These are phyloP conservation scores for Leucophora obtusa DNA, from an alignment of 2,888 invertebrate genomes.

Conservation along the genomic window DNA sequence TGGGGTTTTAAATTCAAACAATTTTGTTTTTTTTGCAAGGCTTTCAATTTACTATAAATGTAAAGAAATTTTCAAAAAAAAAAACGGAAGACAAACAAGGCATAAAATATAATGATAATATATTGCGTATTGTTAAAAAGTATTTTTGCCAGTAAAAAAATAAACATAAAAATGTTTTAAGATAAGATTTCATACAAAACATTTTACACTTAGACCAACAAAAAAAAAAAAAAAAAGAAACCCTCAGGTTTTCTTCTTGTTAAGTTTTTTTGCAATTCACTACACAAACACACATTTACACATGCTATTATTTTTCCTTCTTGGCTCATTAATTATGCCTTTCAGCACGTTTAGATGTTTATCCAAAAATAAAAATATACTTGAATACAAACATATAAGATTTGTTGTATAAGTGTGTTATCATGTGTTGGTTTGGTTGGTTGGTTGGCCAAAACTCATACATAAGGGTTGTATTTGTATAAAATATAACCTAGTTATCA, in stretches of 20 bases:
- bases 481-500: conserved; percentile 58
- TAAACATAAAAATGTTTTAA: conserved; percentile 27
- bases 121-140: conserved; percentile 58
- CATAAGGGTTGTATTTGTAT: conserved; percentile 52
- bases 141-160: conserved; percentile 41
- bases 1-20: conserved; percentile 40
- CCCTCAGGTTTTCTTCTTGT: conserved; percentile 49
- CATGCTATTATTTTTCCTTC: conserved; percentile 59
- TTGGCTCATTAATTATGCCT: conserved; percentile 65
- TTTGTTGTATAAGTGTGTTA: conserved; percentile 8
- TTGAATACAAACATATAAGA: neutral
- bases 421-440: conserved; percentile 2
- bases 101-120: conserved; percentile 58
- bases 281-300: conserved; percentile 30
- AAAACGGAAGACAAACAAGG: conserved; percentile 50
- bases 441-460: conserved; percentile 24
- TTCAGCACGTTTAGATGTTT: conserved; percentile 63
- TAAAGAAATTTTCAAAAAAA: conserved; percentile 33
- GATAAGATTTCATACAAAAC: conserved; percentile 57
- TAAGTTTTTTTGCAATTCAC: conserved; percentile 25
- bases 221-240: conserved; percentile 14
- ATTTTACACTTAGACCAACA: conserved; percentile 43
- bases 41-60: conserved; percentile 36
- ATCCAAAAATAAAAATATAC: conserved; percentile 40
- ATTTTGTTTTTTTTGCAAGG: conserved; percentile 23